Evolutionary conservation across 1,140 invertebrate genomes (phyloP), one percentile per base, ranked within the genome.

Genomic region (Macrobrachium nipponense): DNA sequence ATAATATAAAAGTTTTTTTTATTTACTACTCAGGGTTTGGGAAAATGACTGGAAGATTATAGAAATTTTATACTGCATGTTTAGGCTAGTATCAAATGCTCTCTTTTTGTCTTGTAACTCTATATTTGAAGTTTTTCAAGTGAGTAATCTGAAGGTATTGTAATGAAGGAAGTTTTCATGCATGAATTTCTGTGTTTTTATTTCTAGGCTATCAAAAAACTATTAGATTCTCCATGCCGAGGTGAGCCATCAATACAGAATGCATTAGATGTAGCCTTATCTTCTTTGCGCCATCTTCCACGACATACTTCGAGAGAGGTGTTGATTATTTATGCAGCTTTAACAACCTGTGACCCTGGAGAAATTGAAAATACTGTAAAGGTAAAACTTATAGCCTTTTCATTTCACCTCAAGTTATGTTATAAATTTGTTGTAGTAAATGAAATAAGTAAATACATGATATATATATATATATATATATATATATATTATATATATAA

Each of bases 161-260:
- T 89, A 68, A 82, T 18, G 51, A 90, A 5, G 51, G 51, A 51
- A 51, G 12, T 10, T 51, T 36, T 80, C 88, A 75, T 75, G 0
- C 72, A 27, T 18, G 3, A 18, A 75, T 75, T 8, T 75, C 43
- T 11, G 0, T 44, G 20, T 18, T 20, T 23, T 17, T 18, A 14
- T n/a, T 78, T n/a, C 0, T 68, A 86, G 83, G 79, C 66, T 73
- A 43, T 86, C 44, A 86, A 86, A 80, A 82, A 88, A 59, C 44
- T 90, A 62, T 64, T 62, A 17, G 89, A 90, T 36, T 77, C 77
- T 43, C 43, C 90, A 2, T 94, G 93, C 89, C 93, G 93, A 70
- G 98, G 98, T 17, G 98, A 99, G 91, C 97, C 98, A 6, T 99
- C 98, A 0, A 91, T 99, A 66, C 97, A 99, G 92, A 99, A 99